Percentiles rank a stretch among this genome's conserved stretches.
phyloP scores from a whole-genome alignment of 23 tunicate species.

The Aplidium turbinatum region DNA sequence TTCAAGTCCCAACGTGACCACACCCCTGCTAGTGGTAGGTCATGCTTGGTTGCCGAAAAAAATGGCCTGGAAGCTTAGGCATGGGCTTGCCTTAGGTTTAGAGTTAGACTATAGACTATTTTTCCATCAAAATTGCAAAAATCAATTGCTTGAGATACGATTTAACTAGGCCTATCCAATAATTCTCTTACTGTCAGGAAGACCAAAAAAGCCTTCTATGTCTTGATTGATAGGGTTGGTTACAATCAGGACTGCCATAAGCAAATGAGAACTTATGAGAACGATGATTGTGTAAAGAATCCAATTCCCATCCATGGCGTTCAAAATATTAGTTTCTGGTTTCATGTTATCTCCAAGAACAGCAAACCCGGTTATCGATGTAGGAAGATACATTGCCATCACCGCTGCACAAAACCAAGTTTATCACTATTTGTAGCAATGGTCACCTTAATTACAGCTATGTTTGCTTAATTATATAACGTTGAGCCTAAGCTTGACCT shows the following conservation, averaged over 20 bases:
- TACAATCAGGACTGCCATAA: slow-evolving; percentile 75
- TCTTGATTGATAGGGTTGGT: slow-evolving; percentile 81
- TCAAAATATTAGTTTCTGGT: slow-evolving; percentile 48
- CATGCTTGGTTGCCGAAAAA: no score
- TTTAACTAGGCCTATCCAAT: no score
- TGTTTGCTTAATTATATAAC: no score
- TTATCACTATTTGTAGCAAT: no score
- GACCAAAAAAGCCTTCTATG: slow-evolving; percentile 57
- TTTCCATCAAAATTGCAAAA: slow-evolving; percentile 1
- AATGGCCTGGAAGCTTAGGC: neutral
- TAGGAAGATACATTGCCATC: slow-evolving; percentile 56
- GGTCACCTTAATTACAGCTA: no score
- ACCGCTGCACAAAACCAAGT: slow-evolving; percentile 52
- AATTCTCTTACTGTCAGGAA: slow-evolving; percentile 59
- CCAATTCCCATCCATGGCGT: slow-evolving; percentile 49
- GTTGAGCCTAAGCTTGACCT: no score
- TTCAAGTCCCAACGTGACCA: no score
- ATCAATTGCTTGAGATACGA: no score
- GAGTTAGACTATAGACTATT: neutral
- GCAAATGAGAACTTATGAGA: slow-evolving; percentile 73
- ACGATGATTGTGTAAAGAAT: slow-evolving; percentile 65
- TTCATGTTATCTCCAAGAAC: slow-evolving; percentile 77
- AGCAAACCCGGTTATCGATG: slow-evolving; percentile 62
- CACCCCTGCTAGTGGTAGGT: no score
- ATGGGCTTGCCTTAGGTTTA: neutral